Evolutionary conservation across 2,888 invertebrate genomes (phyloP).

Genomic region (Chydorus sphaericus): DNA sequence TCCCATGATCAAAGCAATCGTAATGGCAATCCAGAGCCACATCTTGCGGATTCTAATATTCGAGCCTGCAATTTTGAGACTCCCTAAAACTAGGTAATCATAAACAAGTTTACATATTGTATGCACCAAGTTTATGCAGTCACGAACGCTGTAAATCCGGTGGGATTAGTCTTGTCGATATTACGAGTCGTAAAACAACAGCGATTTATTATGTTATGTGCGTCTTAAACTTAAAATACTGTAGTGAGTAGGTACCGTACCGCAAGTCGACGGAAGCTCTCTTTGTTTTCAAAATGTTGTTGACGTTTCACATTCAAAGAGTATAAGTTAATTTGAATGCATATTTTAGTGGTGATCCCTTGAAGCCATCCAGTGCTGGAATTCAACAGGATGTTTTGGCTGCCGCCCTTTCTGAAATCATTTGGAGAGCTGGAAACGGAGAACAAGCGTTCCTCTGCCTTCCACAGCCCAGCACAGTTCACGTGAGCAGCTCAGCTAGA

Average conservation of each 20-base stretch:
- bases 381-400: conserved; percentile 53
- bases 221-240: too few relatives aligned
- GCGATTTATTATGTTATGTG: too few relatives aligned
- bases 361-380: conserved; percentile 44
- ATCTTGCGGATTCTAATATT: conserved; percentile 54
- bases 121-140: too few relatives aligned
- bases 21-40: conserved; percentile 52
- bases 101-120: too few relatives aligned
- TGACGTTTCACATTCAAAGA: too few relatives aligned
- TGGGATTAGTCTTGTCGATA: too few relatives aligned
- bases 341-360: conserved; percentile 17
- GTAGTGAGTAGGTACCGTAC: too few relatives aligned
- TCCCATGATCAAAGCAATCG: conserved; percentile 26
- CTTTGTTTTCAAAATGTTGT: too few relatives aligned
- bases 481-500: conserved; percentile 48
- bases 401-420: conserved; percentile 48
- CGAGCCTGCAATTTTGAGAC: conserved; percentile 25
- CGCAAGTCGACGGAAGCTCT: too few relatives aligned
- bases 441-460: conserved; percentile 34
- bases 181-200: too few relatives aligned
- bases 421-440: conserved; percentile 50
- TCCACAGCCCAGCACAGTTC: conserved; percentile 44
- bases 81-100: conserved; percentile 9
- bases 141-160: too few relatives aligned
- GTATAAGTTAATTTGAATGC: background rate